Conservation (phyloP, 2,113 vertebrate species). For the Chaetura pelagica region DNA sequence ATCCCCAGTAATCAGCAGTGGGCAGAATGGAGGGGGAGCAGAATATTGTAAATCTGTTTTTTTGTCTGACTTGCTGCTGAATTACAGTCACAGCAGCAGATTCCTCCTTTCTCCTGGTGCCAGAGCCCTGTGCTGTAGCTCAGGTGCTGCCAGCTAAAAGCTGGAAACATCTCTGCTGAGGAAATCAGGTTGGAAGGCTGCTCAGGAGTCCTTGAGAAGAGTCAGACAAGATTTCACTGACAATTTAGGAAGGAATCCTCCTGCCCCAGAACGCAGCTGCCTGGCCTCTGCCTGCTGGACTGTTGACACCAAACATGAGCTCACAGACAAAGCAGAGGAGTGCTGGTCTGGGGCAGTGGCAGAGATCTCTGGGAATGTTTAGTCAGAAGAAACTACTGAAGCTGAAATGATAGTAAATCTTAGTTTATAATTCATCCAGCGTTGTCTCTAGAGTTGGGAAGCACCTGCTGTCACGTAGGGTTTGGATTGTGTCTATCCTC, state of each 20-base stretch:
- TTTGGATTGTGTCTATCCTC: background rate
- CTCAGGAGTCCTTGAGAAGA: background rate
- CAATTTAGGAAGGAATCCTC: fast-evolving
- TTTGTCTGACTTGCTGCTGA: background rate
- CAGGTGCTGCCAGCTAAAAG: background rate
- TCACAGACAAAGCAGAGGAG: background rate
- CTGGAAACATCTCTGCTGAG: background rate
- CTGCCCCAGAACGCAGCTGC: fast-evolving
- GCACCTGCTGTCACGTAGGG: background rate
- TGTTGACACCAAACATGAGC: fast-evolving
- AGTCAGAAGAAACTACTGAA: background rate
- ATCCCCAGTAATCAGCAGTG: fast-evolving
- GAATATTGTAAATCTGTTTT: background rate
- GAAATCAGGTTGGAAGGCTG: background rate
- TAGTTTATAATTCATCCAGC: background rate
- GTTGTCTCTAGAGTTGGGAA: background rate
- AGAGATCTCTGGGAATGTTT: background rate
- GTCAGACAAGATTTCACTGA: background rate
- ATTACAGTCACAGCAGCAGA: fast-evolving
- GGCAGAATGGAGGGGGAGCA: background rate
- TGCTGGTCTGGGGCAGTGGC: background rate
- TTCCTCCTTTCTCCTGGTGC: background rate
- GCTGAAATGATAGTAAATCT: background rate
- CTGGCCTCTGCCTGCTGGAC: fast-evolving
- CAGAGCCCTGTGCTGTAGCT: fast-evolving